Evolutionary conservation across 2,797 vertebrate genomes (phyloP).

Genomic region (Erethizon dorsatum): DNA sequence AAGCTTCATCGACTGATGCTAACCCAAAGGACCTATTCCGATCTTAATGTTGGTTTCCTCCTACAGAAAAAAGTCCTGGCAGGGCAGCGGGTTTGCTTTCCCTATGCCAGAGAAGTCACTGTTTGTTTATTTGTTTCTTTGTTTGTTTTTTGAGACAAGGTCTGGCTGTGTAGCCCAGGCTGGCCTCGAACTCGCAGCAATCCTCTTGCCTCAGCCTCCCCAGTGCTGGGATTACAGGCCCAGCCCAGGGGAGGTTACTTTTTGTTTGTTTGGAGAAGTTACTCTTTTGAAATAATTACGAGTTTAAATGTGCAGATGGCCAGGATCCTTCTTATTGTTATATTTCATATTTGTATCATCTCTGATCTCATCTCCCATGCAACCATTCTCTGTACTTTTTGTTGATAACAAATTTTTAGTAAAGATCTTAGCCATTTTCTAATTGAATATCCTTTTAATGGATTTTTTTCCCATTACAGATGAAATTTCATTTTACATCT

Average conservation of each 20-base stretch:
- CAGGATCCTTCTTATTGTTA: background rate
- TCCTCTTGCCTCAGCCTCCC: background rate
- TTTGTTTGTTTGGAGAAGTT: background rate
- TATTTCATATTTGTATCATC: background rate
- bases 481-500: background rate
- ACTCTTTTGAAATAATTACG: background rate
- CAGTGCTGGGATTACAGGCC: background rate
- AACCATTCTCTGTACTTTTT: background rate
- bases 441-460: background rate
- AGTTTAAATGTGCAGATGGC: background rate
- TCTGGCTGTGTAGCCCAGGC: background rate
- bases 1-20: fast-evolving
- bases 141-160: background rate
- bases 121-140: background rate
- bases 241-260: background rate
- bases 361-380: background rate
- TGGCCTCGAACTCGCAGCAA: background rate
- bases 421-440: background rate
- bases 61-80: background rate
- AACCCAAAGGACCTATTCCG: background rate
- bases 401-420: background rate
- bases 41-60: fast-evolving
- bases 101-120: background rate
- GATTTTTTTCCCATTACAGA: background rate
- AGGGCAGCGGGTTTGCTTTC: background rate